Evolutionary conservation across 2,888 invertebrate genomes (phyloP), one percentile per base, ranked within the genome.

Genomic region (Andrena trimmerana): DNA sequence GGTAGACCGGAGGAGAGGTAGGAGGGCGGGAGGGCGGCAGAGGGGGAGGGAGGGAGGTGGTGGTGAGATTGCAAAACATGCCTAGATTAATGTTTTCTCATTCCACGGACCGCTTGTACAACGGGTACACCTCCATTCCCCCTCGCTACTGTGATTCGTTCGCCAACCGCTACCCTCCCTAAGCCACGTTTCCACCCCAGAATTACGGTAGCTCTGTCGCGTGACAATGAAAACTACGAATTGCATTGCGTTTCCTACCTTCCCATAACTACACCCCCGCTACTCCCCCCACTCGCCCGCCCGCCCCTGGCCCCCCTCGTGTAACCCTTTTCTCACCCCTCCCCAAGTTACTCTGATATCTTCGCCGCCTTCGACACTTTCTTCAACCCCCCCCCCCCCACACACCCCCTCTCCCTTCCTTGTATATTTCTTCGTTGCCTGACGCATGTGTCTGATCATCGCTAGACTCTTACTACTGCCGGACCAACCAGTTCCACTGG

Each of bases 31-130:
- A 31, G 29, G 50, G 90, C 78, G 86, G 83, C 86, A 10, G 87
- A 33, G 75, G 31, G 67, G 59, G 16, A 24, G 52, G 54, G 33
- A 50, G 50, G 83, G 90, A 81, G 81, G 81, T 81, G 81, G 81
- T 81, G 82, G 81, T 81, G 91, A 93, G 93, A 93, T 93, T 92
- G 90, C 93, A 93, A 93, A 93, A 93, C 92, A 92, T 93, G 93
- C 91, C 94, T 93, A 93, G 94, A 94, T 94, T 94, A 94, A 94
- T 93, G 93, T 93, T 93, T 94, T 93, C 94, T 93, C 93, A 92
- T 93, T 87, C 92, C 91, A 86, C 85, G 81, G 84, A 83, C 83
- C 88, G 80, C 85, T 83, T 86, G 84, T 83, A 84, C 85, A 87
- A 87, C 83, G 75, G 75, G 75, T 62, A 76, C 75, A 76, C 83